Evolutionary conservation across 2,113 vertebrate species (phyloP), one percentile per base, ranked within the genome.

Genomic region (Engystomops pustulosus): DNA sequence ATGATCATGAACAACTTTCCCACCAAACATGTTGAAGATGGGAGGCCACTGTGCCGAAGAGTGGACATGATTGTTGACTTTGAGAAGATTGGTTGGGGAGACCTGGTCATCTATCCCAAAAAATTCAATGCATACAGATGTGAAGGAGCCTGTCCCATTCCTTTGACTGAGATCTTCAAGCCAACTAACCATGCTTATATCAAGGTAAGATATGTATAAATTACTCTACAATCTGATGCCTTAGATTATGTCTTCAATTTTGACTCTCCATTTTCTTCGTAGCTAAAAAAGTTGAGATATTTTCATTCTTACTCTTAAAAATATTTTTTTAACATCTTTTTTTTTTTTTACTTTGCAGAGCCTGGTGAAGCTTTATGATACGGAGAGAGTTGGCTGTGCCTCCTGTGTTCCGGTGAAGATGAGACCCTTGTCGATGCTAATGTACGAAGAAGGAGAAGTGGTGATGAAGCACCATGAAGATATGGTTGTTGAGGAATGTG

Each of bases 101-200:
- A 94, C 88, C 96, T 95, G 95, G 96, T 98, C 0, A 91, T 96
- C 1, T 91, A 95, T 71, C 95, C 94, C 7, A 94, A 95, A 34
- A 94, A 92, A 12, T 94, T 93, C 90, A 97, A 97, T 0, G 95
- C 95, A 0, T 96, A 94, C 90, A 93, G 95, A 38, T 97, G 96
- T 1, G 95, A 95, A 47, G 96, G 96, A 27, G 92, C 44, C 44
- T 45, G 44, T 12, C 44, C 44, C 10, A 45, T 12, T 2, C 44
- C 1, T 12, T 12, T 45, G 72, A 95, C 95, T 0, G 96, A 96
- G 86, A 93, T 90, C 65, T 96, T 95, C 90, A 91, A 89, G 20
- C 95, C 96, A 44, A 97, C 95, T 62, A 97, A 97, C 88, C 96
- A 97, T 0, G 96, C 96, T 0, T 97, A 97, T 89, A 95, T 97